Conservation (phyloP, 2,888 invertebrate genomes). For the Hirudinaria manillensis region DNA sequence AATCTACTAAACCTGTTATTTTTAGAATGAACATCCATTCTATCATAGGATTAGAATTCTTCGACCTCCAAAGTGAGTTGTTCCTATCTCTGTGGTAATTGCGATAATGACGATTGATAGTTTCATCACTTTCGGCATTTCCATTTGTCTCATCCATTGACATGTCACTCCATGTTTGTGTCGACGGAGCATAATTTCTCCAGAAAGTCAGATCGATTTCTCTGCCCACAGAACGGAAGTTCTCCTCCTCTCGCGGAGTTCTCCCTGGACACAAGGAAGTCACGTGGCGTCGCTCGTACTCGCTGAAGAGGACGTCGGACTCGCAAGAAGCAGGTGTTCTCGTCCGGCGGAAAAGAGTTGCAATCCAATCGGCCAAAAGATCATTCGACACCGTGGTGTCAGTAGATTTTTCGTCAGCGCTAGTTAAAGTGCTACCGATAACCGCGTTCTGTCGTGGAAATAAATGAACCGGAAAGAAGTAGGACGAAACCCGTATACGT, state of each 20-base stretch:
- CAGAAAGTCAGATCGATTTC: background rate
- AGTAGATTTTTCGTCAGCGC: background rate
- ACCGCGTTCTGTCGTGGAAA: too few relatives aligned
- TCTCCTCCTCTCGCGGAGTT: constrained; percentile 5
- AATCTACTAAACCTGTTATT: too few relatives aligned
- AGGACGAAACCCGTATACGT: too few relatives aligned
- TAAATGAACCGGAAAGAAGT: too few relatives aligned
- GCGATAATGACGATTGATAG: too few relatives aligned
- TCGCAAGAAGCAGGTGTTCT: background rate
- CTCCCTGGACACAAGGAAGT: background rate
- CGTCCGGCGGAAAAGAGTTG: background rate
- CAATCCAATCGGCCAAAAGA: background rate
- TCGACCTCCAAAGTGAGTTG: too few relatives aligned
- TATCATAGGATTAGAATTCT: too few relatives aligned
- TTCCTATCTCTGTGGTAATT: too few relatives aligned
- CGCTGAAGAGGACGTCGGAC: background rate
- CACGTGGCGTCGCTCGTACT: background rate
- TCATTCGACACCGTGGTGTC: background rate
- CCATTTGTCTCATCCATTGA: too few relatives aligned
- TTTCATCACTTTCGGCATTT: too few relatives aligned
- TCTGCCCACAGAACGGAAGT: background rate
- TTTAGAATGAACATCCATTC: too few relatives aligned
- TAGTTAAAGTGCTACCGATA: too few relatives aligned
- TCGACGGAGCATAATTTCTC: background rate
- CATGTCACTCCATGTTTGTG: background rate